Evolutionary conservation across 2,888 invertebrate species (phyloP).

Genomic region (Conchocele bisecta): DNA sequence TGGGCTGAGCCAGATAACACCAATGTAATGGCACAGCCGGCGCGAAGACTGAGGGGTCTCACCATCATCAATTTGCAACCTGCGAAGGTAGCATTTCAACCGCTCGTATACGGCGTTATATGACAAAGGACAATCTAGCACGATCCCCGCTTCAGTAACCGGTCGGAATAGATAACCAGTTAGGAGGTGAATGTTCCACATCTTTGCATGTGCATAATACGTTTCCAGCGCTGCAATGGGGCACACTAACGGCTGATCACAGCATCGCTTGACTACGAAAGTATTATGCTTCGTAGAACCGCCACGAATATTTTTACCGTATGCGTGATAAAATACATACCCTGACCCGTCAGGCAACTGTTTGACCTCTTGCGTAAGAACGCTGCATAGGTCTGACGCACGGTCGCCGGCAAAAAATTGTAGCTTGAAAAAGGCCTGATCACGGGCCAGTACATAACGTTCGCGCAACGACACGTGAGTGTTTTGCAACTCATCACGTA

Average conservation of each 20-base stretch:
- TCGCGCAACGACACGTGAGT: not conserved
- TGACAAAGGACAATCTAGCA: conserved; percentile 17
- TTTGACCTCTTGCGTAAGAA: conserved; percentile 8
- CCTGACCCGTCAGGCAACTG: conserved; percentile 21
- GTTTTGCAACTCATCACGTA: conserved; percentile 5
- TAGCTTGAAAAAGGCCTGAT: not conserved
- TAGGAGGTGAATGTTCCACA: not conserved
- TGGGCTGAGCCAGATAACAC: conserved; percentile 7
- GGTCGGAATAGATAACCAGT: conserved; percentile 35
- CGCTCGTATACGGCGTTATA: conserved; percentile 22
- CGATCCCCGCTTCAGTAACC: conserved; percentile 23
- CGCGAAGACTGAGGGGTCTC: conserved; percentile 33
- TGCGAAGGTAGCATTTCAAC: conserved; percentile 12
- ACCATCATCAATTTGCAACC: conserved; percentile 25
- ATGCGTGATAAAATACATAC: conserved; percentile 31
- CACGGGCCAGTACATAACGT: not conserved
- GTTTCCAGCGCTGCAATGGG: conserved; percentile 28
- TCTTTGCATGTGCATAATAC: conserved; percentile 12
- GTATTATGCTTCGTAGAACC: conserved; percentile 21
- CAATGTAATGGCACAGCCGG: conserved; percentile 30
- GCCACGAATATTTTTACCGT: conserved; percentile 36
- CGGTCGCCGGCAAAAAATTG: conserved; percentile 1
- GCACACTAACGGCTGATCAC: conserved; percentile 13
- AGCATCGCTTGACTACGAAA: conserved; percentile 38
- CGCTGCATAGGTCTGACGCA: not conserved